Conservation (phyloP, 2,797 vertebrate genomes). For the Morelia viridis region DNA sequence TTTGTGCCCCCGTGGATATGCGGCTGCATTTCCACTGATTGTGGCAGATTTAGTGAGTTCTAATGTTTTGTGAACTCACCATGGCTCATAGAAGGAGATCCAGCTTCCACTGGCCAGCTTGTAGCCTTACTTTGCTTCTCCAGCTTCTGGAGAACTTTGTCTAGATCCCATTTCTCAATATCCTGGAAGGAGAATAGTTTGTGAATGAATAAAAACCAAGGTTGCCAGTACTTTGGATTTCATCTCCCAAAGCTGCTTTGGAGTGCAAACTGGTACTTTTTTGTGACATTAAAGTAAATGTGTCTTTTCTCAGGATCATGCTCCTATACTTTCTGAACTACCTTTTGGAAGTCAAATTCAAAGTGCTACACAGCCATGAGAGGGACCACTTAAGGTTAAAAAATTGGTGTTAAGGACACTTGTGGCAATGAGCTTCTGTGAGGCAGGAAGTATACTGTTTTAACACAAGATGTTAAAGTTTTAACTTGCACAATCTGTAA, state of each 20-base stretch:
- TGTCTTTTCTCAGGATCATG: neutral
- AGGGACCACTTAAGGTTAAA: neutral
- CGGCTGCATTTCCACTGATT: neutral
- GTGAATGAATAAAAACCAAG: neutral
- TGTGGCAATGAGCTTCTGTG: neutral
- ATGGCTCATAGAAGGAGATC: constrained; percentile 47
- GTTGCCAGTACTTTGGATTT: neutral
- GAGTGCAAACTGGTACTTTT: neutral
- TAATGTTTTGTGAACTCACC: constrained; percentile 45
- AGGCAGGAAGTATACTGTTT: neutral
- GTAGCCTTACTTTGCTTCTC: constrained; percentile 38
- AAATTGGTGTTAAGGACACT: neutral
- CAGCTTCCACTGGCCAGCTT: neutral
- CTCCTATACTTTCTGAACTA: neutral
- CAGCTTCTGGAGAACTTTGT: constrained; percentile 67
- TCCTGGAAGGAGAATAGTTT: constrained; percentile 69
- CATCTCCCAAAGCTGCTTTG: neutral
- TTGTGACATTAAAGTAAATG: neutral
- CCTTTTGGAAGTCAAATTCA: neutral
- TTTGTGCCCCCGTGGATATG: neutral
- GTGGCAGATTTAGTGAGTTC: constrained; percentile 2
- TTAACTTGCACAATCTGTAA: neutral
- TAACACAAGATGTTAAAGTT: neutral
- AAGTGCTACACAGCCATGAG: neutral
- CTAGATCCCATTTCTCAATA: constrained; percentile 73